Evolutionary conservation across 1,140 invertebrate species (phyloP).

Genomic region (Acromyrmex echinatior): DNA sequence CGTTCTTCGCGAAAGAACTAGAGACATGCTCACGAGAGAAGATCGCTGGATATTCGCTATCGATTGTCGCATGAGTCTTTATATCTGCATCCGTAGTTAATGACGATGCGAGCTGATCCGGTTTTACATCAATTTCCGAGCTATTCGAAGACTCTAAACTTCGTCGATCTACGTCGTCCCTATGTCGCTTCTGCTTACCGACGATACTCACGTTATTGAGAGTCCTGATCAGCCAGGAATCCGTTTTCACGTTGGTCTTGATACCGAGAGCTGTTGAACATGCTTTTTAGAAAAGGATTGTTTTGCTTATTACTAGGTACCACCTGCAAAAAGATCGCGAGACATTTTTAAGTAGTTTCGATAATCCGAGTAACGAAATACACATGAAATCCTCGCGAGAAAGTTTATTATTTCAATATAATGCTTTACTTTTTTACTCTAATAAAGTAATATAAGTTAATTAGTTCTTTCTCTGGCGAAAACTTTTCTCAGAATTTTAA

Average conservation of each 20-base stretch:
- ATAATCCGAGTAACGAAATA: not conserved
- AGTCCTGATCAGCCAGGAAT: constrained; percentile 84
- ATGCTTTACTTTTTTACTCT: not conserved
- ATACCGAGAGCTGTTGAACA: constrained; percentile 69
- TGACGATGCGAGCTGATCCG: constrained; percentile 8
- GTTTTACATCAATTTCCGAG: constrained; percentile 64
- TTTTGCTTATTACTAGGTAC: constrained; percentile 56
- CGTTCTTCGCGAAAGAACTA: constrained; percentile 2
- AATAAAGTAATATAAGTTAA: not conserved
- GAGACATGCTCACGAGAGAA: constrained; percentile 53
- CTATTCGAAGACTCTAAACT: constrained; percentile 73
- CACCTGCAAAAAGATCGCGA: constrained; percentile 54
- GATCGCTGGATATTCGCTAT: constrained; percentile 46
- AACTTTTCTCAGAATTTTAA: too few species aligned
- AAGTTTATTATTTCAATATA: constrained; percentile 23
- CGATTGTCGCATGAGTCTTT: constrained; percentile 6
- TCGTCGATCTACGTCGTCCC: constrained; percentile 30
- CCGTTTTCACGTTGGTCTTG: constrained; percentile 81
- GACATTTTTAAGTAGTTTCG: constrained; percentile 28
- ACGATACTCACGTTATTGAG: constrained; percentile 78
- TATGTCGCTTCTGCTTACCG: constrained; percentile 65
- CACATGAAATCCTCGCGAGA: not conserved
- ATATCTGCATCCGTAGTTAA: not conserved
- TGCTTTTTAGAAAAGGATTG: constrained; percentile 60
- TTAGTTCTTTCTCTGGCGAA: not conserved